phyloP scores from a whole-genome alignment of 2,113 vertebrate species.

The Nymphicus hollandicus region DNA sequence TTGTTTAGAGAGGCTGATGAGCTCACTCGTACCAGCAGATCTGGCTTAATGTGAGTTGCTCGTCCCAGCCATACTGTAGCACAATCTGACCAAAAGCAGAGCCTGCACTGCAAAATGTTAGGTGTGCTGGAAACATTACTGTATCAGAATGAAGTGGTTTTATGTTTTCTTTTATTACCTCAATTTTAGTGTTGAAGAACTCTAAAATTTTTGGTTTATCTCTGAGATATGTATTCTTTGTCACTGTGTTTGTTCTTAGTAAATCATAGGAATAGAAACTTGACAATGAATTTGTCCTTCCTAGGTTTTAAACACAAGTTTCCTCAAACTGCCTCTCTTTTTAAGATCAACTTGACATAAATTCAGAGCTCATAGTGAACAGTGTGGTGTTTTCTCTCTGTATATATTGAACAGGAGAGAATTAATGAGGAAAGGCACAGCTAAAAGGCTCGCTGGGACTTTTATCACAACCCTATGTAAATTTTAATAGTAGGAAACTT shows the following conservation, averaged over 20 bases:
- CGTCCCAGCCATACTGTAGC: not conserved
- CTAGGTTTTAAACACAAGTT: not conserved
- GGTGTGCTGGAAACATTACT: not conserved
- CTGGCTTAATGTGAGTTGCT: not conserved
- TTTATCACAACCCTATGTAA: not conserved
- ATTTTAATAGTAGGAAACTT: not conserved
- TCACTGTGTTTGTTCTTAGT: not conserved
- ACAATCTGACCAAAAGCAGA: not conserved
- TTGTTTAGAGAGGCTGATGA: not conserved
- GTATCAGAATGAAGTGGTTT: not conserved
- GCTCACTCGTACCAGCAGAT: not conserved
- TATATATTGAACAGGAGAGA: not conserved
- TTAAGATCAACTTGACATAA: not conserved
- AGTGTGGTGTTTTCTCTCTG: not conserved
- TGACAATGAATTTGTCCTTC: not conserved
- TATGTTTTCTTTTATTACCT: not conserved
- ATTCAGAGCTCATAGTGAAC: not conserved
- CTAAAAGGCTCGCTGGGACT: not conserved
- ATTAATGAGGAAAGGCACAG: not conserved
- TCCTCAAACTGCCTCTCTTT: not conserved
- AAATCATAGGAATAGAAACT: not conserved
- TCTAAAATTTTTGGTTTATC: not conserved
- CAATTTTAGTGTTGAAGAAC: not conserved
- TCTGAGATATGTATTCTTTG: not conserved
- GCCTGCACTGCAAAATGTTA: not conserved